Evolutionary conservation across 2,888 invertebrate genomes (phyloP).

Genomic region (Spodoptera exigua): DNA sequence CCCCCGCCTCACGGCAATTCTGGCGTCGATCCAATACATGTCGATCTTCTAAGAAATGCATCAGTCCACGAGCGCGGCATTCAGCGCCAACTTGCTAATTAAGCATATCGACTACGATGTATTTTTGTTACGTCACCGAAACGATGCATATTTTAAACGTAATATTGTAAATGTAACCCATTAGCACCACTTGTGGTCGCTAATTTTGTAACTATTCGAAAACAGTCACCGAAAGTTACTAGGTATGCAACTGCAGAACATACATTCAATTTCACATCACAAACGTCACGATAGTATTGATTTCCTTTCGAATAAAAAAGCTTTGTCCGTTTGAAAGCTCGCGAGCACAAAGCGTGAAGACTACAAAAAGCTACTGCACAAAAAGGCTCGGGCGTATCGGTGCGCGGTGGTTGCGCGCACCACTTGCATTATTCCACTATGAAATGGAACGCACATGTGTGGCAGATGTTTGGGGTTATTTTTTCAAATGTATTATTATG

Average conservation of each 20-base stretch:
- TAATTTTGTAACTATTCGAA: slow-evolving; percentile 52
- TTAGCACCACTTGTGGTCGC: slow-evolving; percentile 50
- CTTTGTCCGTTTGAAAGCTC: slow-evolving; percentile 83
- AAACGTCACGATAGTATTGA: slow-evolving; percentile 78
- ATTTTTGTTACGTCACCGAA: slow-evolving; percentile 64
- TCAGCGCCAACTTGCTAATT: slow-evolving; percentile 74
- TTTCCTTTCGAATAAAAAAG: slow-evolving; percentile 80
- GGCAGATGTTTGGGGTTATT: slow-evolving; percentile 87
- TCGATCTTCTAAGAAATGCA: slow-evolving; percentile 82
- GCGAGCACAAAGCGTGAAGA: slow-evolving; percentile 84
- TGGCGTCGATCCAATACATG: slow-evolving; percentile 79
- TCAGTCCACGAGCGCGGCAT: slow-evolving; percentile 66
- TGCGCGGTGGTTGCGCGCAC: slow-evolving; percentile 77
- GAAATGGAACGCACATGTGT: slow-evolving; percentile 84
- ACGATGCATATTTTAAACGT: slow-evolving; percentile 45
- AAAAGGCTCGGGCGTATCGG: slow-evolving; percentile 77
- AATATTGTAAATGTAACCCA: slow-evolving; percentile 54
- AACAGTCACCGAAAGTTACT: slow-evolving; percentile 50
- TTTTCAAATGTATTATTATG: slow-evolving; percentile 85
- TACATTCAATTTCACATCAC: slow-evolving; percentile 59
- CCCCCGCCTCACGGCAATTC: slow-evolving; percentile 62
- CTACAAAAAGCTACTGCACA: slow-evolving; percentile 84
- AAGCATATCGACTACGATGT: slow-evolving; percentile 61
- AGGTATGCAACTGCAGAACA: slow-evolving; percentile 38
- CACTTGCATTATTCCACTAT: slow-evolving; percentile 84